Conservation (phyloP, 35 echinoderm and acorn worm genomes). For the Strongylocentrotus purpuratus region DNA sequence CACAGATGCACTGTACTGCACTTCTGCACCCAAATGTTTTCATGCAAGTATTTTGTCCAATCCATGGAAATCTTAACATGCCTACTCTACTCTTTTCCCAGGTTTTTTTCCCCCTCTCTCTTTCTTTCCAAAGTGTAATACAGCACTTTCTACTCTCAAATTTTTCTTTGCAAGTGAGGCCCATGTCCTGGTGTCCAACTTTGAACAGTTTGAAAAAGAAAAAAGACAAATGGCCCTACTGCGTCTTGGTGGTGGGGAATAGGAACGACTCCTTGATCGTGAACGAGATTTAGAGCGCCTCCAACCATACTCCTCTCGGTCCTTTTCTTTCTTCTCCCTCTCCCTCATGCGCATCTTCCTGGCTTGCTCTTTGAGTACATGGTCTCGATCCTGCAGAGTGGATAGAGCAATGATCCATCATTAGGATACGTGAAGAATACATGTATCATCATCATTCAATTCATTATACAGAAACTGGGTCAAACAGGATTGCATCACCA, state of each 20-base stretch:
- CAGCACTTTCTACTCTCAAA: not conserved
- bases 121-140: too few relatives aligned
- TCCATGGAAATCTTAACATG: not conserved
- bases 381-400: conserved; percentile 72
- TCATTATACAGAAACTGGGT: too few relatives aligned
- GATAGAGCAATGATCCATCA: too few relatives aligned
- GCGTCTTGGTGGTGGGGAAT: conserved; percentile 76
- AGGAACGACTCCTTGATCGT: conserved; percentile 63
- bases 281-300: conserved; percentile 49
- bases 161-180: not conserved
- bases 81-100: not conserved
- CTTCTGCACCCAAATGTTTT: not conserved
- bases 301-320: conserved; percentile 54
- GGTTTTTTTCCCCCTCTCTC: not conserved
- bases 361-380: conserved; percentile 81
- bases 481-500: too few relatives aligned
- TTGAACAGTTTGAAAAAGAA: conserved; percentile 54
- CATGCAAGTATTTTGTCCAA: not conserved
- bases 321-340: conserved; percentile 76
- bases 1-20: not conserved
- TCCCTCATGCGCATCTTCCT: conserved; percentile 80
- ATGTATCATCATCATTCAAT: too few relatives aligned
- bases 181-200: not conserved
- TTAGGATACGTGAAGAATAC: too few relatives aligned
- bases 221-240: conserved; percentile 77